Conservation (phyloP, 2,797 vertebrate species). For the Chlorospingus semifuscus region DNA sequence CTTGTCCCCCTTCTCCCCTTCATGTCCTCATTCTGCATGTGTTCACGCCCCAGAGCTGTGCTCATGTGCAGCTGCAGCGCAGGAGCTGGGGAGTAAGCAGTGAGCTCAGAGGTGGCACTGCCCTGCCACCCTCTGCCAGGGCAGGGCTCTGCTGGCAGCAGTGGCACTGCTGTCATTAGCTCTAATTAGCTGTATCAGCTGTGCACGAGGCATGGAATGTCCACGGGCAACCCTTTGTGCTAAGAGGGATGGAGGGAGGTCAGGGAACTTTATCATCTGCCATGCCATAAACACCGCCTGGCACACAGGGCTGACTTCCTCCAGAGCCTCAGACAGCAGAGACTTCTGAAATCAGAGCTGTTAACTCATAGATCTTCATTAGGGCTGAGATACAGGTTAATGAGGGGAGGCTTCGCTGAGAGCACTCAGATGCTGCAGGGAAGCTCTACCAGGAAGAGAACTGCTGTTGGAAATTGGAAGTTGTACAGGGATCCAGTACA, state of each 20-base stretch:
- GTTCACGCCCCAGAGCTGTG: rapidly evolving
- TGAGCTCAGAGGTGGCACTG: neutral
- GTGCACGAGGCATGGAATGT: neutral
- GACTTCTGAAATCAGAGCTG: neutral
- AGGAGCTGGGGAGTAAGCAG: rapidly evolving
- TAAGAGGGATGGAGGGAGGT: neutral
- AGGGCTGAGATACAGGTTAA: neutral
- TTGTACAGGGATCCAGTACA: neutral
- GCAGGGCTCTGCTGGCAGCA: neutral
- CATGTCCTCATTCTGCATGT: rapidly evolving
- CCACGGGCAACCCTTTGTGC: neutral
- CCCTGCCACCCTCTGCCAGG: neutral
- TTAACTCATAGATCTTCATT: neutral
- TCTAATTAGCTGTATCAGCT: neutral
- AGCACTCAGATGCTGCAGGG: neutral
- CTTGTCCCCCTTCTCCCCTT: neutral
- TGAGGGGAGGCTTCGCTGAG: neutral
- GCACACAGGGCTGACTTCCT: neutral
- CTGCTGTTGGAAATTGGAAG: neutral
- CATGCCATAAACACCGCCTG: neutral
- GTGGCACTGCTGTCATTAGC: neutral
- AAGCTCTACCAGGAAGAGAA: neutral
- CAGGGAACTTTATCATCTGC: neutral
- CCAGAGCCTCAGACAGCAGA: neutral
- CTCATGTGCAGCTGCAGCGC: neutral